phyloP scores from a whole-genome alignment of 2,888 invertebrate genomes.

The Plagodis dolabraria region DNA sequence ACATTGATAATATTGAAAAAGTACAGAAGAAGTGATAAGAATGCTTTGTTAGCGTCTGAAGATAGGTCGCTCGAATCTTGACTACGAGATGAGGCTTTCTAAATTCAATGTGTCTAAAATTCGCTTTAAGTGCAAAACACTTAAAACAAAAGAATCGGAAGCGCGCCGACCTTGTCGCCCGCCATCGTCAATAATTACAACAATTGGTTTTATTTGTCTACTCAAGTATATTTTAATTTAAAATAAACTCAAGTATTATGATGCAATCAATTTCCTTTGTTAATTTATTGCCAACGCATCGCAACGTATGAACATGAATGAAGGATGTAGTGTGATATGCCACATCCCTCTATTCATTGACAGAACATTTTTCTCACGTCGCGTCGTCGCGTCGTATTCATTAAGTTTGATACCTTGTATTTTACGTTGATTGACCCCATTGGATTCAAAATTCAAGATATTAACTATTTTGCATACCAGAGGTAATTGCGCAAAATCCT shows the following conservation, averaged over 20 bases:
- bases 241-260: constrained; percentile 25
- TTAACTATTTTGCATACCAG: constrained; percentile 19
- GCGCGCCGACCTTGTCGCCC: constrained; percentile 63
- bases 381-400: constrained; percentile 5
- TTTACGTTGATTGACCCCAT: constrained; percentile 15
- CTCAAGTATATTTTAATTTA: constrained; percentile 36
- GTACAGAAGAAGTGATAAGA: no score
- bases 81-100: no score
- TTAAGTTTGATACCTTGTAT: constrained; percentile 8
- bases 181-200: constrained; percentile 57
- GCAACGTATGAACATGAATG: constrained; percentile 18
- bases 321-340: constrained; percentile 27
- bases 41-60: no score
- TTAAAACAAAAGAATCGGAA: constrained; percentile 75
- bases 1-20: no score
- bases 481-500: constrained; percentile 17
- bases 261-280: constrained; percentile 16
- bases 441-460: constrained; percentile 9
- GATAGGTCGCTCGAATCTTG: no score
- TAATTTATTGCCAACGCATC: constrained; percentile 23
- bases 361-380: constrained; percentile 22
- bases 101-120: no score
- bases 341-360: constrained; percentile 32
- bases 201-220: constrained; percentile 46
- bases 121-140: constrained; percentile 63